Evolutionary conservation across 2,113 vertebrate species (phyloP).

Genomic region (Dryoscopus gambensis): DNA sequence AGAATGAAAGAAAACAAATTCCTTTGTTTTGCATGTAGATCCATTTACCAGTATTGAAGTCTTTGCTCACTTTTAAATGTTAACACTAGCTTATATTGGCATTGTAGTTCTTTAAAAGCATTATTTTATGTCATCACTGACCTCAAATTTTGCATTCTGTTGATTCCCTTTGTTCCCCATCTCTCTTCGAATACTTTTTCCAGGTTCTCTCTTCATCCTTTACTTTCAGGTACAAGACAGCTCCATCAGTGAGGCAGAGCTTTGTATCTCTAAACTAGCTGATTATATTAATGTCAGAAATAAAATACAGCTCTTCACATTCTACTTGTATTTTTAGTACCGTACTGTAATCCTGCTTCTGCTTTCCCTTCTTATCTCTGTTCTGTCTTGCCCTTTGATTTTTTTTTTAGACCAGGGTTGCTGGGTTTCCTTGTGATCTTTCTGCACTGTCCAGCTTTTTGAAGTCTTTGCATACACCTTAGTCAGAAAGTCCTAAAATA

Average conservation of each 20-base stretch:
- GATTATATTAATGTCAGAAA: background rate
- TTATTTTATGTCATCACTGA: background rate
- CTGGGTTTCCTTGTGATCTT: background rate
- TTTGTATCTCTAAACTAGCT: background rate
- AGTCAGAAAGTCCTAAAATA: background rate
- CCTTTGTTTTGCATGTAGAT: background rate
- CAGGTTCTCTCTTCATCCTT: background rate
- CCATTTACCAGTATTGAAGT: background rate
- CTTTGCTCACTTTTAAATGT: background rate
- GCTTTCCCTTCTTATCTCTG: background rate
- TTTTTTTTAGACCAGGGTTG: background rate
- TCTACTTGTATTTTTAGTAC: constrained; percentile 22
- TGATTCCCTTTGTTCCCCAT: background rate
- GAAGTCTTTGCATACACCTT: background rate
- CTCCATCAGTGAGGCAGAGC: background rate
- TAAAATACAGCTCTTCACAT: background rate
- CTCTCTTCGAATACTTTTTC: background rate
- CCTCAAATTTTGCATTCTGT: background rate
- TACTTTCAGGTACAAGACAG: background rate
- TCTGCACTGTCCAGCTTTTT: background rate
- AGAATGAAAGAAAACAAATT: background rate
- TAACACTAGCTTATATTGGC: background rate
- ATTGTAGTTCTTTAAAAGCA: background rate
- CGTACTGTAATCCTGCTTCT: background rate
- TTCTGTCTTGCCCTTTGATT: background rate